Percentiles rank a stretch among this genome's conserved stretches.
phyloP scores from a whole-genome alignment of 2,888 invertebrate species.

The Drosophila longiperda region DNA sequence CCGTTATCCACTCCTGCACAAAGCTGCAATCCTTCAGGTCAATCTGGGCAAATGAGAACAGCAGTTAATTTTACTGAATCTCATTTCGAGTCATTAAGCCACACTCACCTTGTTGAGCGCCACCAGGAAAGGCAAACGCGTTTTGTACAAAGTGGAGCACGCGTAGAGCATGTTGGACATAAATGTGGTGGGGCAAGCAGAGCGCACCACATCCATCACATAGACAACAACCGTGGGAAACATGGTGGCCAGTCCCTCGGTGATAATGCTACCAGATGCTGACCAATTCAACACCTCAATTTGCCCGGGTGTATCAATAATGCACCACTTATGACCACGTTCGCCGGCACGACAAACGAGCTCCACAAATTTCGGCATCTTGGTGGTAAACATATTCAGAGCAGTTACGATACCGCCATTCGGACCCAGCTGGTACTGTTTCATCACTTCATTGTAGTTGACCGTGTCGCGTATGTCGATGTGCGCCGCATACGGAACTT shows the following conservation, averaged over 20 bases:
- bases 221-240: slow-evolving; percentile 98
- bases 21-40: slow-evolving; percentile 95
- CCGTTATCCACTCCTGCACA: slow-evolving; percentile 98
- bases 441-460: slow-evolving; percentile 99
- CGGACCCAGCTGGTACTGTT: slow-evolving; percentile 97
- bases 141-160: slow-evolving; percentile 95
- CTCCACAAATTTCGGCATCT: slow-evolving; percentile 95
- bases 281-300: slow-evolving; percentile 99
- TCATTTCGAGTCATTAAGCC: not conserved
- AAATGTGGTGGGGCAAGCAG: slow-evolving; percentile 97
- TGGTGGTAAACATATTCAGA: slow-evolving; percentile 97
- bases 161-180: slow-evolving; percentile 93
- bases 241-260: slow-evolving; percentile 95
- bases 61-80: not conserved
- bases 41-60: slow-evolving; percentile 86
- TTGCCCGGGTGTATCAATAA: slow-evolving; percentile 95
- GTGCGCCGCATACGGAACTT: slow-evolving; percentile 96
- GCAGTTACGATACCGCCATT: slow-evolving; percentile 99
- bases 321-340: slow-evolving; percentile 88
- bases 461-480: slow-evolving; percentile 99
- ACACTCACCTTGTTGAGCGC: slow-evolving; percentile 95
- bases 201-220: slow-evolving; percentile 97
- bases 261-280: slow-evolving; percentile 98
- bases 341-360: slow-evolving; percentile 89
- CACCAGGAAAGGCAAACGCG: slow-evolving; percentile 96